A percentile compares a stretch with the other conserved stretches of the same genome.
phyloP scores from a whole-genome alignment of 2,113 vertebrate species.

The Corvus moneduloides region DNA sequence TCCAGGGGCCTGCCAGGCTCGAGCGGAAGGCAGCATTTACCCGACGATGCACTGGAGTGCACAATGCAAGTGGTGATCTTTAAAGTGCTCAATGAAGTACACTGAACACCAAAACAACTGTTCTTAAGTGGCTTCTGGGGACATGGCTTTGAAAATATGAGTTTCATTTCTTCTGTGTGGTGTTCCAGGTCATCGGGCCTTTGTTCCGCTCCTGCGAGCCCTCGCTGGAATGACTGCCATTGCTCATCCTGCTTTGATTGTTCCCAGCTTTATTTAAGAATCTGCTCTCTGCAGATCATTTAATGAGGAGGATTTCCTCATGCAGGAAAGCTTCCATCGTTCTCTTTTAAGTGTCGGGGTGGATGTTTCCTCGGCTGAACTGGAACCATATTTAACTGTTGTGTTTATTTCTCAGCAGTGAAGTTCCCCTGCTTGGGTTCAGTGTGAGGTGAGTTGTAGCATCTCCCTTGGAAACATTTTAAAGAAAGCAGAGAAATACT shows the following conservation, averaged over 20 bases:
- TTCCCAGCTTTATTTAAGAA: background rate
- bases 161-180: background rate
- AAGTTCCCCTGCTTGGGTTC: background rate
- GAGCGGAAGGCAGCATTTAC: accelerated
- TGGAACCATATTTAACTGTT: background rate
- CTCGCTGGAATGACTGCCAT: background rate
- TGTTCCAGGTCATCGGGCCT: conserved; percentile 6
- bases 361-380: background rate
- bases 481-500: background rate
- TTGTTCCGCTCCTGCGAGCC: background rate
- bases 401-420: background rate
- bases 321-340: background rate
- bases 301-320: conserved; percentile 29
- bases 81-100: background rate
- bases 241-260: background rate
- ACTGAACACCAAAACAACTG: accelerated
- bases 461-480: background rate
- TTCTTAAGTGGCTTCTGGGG: background rate
- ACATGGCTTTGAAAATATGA: background rate
- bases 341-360: background rate
- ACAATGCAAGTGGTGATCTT: background rate
- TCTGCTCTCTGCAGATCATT: background rate
- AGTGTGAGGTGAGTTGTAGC: background rate
- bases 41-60: background rate
- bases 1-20: accelerated